Base-by-base conservation (phyloP, 2,888 invertebrate species). In the Pherbina coryleti region DNA sequence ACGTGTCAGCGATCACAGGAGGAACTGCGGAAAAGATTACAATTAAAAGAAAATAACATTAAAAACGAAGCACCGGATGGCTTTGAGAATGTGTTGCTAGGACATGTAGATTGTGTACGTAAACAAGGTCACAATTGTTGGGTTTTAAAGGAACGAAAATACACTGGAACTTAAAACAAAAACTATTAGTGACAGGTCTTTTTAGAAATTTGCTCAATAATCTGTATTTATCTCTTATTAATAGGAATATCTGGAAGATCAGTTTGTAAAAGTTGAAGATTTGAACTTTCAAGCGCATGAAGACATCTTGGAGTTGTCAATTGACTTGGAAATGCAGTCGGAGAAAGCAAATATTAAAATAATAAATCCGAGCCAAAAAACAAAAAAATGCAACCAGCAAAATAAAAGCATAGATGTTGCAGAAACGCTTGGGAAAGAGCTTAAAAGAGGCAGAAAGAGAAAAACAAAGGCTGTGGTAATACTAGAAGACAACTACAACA, bases 1-100 rank as follows among this genome's bases (percentile, higher is more conserved):
- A 74, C 74, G 28, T 74, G 74, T 51, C 64, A 64, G 25, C 74
- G 64, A 5, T 74, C 74, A 9, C 53, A 64, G 14, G 51, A 74
- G 51, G 64, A 66, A 11, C 31, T 74, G 17, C n/a, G 9, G 14
- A 44, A 22, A 44, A 37, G 60, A 19, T 22, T 72, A 44, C 49
- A 51, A 34, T 11, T 37, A 37, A 37, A 17, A 3, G 67, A 3
- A n/a, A 37, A 44, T 7, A 60, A 25, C 28, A 8, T 64, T 19
- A 74, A 64, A 31, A 64, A 64, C 2, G 64, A 74, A 5, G n/a
- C n/a, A n/a, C n/a, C 28, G 1, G 62, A 73, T 8, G 8, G 17
- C 11, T 51, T 64, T 51, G 74, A 74, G n/a, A 53, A 64, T 34
- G 64, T 64, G 19, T 53, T 64, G 2, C 9, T 53, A 19, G 49